Percentiles rank a stretch among this genome's conserved stretches.
phyloP scores from a whole-genome alignment of 2,888 invertebrate genomes.

The Notocelia uddmanniana region DNA sequence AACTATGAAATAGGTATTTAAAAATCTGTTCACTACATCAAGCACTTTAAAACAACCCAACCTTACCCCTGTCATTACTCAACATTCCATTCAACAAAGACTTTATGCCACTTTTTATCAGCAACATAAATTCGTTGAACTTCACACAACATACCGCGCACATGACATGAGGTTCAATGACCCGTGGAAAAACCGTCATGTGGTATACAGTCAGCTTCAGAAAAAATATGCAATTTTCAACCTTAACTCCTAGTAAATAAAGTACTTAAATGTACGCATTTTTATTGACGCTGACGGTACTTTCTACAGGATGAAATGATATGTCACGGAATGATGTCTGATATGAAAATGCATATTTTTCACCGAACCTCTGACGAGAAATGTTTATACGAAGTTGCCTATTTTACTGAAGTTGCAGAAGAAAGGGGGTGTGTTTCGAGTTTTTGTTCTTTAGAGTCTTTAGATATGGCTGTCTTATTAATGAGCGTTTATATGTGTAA shows the following conservation, averaged over 20 bases:
- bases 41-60: not conserved
- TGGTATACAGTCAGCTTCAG: not conserved
- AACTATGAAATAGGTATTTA: no score
- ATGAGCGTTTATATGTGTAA: no score
- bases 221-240: no score
- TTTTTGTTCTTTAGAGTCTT: no score
- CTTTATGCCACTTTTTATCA: not conserved
- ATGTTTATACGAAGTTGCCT: not conserved
- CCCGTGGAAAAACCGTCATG: slow-evolving; percentile 20
- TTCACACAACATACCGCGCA: slow-evolving; percentile 8
- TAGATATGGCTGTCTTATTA: no score
- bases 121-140: slow-evolving; percentile 9
- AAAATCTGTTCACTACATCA: no score
- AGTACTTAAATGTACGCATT: no score
- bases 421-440: not conserved
- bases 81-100: slow-evolving; percentile 1
- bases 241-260: no score
- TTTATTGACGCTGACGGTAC: no score
- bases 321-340: slow-evolving; percentile 18
- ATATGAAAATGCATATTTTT: slow-evolving; percentile 21
- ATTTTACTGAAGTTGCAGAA: not conserved
- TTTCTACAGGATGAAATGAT: slow-evolving; percentile 27
- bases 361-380: not conserved
- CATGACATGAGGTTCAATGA: slow-evolving; percentile 19
- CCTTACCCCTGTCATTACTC: not conserved